Base-by-base conservation (phyloP, 2,113 vertebrate genomes). In the Rousettus leschenaultii region DNA sequence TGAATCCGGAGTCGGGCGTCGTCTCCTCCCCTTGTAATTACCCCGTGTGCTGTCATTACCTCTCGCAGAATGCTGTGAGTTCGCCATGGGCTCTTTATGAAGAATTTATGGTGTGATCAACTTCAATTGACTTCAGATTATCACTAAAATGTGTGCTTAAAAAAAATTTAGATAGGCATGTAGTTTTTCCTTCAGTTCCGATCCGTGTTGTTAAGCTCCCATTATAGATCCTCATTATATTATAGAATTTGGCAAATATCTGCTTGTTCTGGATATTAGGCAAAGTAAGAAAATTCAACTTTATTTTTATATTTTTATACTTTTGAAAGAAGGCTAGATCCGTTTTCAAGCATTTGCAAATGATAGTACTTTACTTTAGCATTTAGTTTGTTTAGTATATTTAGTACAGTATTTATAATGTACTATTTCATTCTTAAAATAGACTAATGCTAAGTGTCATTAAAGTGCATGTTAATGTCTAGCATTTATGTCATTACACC, bases 41-140 rank as follows among this genome's bases (percentile, higher is more conserved):
- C 26, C 22, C 65, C 40, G 16, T 71, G 8, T 51, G 24, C 43
- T 70, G 1, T 86, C 83, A 66, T 89, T 61, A 82, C 24, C 59
- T 91, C 65, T 92, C 51, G 38, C 30, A 61, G 95, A 87, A 68
- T 65, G 35, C 57, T 73, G 22, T 85, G 85, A 43, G 66, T 70
- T 80, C 86, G 30, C 35, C 61, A 19, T 59, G 45, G 73, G n/a
- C 26, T 92, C 97, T 97, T 66, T 68, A 78, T 96, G 93, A 94
- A 66, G 77, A 93, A 91, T 90, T 91, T 73, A 86, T 91, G 8
- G 45, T 73, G 82, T 89, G 35, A 75, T 78, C 71, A 94, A 28
- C 57, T 86, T 92, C 51, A 80, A 65, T 84, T 82, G 26, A 89
- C 89, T 90, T 94, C 57, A 89, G 1, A 82, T 68, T 87, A 90